phyloP scores from a whole-genome alignment of 1,140 invertebrate genomes.

The Drosophila parvula region DNA sequence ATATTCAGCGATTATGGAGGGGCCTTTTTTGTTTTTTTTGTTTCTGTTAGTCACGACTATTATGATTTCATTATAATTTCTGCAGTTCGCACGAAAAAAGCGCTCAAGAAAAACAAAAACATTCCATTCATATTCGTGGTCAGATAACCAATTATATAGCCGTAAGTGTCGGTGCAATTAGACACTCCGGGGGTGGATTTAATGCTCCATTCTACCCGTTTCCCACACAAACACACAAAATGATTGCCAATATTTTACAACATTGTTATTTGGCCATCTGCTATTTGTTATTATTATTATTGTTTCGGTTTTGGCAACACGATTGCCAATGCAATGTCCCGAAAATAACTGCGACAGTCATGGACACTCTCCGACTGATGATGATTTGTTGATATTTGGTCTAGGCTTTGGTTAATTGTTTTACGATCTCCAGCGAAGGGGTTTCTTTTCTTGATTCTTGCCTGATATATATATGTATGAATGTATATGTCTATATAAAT shows the following conservation, averaged over 20 bases:
- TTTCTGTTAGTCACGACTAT: slow-evolving; percentile 8
- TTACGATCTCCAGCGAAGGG: slow-evolving; percentile 17
- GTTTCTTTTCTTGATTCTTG: slow-evolving; percentile 15
- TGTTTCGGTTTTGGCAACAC: slow-evolving; percentile 7
- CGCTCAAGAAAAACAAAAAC: slow-evolving; percentile 33
- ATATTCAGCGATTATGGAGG: not conserved
- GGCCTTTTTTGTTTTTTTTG: not conserved
- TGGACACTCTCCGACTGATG: slow-evolving; percentile 21
- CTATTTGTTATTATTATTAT: slow-evolving; percentile 12
- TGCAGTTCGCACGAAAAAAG: slow-evolving; percentile 51
- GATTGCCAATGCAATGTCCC: slow-evolving; percentile 32
- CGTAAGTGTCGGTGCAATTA: slow-evolving; percentile 20
- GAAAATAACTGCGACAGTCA: slow-evolving; percentile 56
- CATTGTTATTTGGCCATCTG: slow-evolving; percentile 32
- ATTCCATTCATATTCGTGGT: slow-evolving; percentile 42
- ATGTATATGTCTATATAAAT: not conserved
- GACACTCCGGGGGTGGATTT: slow-evolving; percentile 7
- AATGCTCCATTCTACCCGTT: slow-evolving; percentile 4
- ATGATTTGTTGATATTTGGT: slow-evolving; percentile 49
- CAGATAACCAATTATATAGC: slow-evolving; percentile 59
- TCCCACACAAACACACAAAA: not conserved
- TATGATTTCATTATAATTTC: slow-evolving; percentile 44
- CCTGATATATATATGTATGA: not conserved
- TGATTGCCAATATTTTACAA: slow-evolving; percentile 46
- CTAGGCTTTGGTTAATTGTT: slow-evolving; percentile 22